These are phyloP conservation scores for Merluccius polli DNA, from an alignment of 2,797 vertebrate species.

Conservation along the genomic window DNA sequence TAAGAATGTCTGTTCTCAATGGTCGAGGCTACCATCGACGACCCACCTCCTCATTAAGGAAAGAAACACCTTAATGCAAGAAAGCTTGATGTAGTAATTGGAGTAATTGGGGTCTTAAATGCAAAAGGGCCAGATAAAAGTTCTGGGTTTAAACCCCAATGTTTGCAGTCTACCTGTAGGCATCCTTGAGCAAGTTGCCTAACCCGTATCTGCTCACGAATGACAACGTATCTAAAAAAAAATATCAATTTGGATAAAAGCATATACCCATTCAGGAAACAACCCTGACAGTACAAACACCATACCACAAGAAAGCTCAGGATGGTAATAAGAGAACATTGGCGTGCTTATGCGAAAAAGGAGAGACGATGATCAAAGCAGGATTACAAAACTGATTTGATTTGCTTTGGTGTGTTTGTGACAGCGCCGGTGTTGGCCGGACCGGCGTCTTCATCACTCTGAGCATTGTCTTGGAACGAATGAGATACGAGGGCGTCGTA, in stretches of 20 bases:
- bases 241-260: too few species aligned
- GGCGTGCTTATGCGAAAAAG: too few species aligned
- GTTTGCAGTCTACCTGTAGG: not conserved
- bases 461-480: conserved; percentile 97
- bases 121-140: not conserved
- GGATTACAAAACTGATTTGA: too few species aligned
- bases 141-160: not conserved
- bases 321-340: too few species aligned
- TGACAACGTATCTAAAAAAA: too few species aligned
- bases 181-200: not conserved
- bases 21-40: not conserved
- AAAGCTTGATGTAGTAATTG: too few species aligned
- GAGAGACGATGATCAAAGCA: too few species aligned
- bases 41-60: not conserved
- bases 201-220: not conserved
- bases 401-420: conserved; percentile 7
- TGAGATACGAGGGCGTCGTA: conserved; percentile 99
- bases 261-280: too few species aligned
- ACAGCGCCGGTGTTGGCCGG: conserved; percentile 94
- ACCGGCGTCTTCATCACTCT: conserved; percentile 99
- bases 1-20: conserved; percentile 59
- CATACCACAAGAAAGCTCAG: too few species aligned
- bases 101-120: not conserved
- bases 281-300: too few species aligned
- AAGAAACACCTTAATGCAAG: too few species aligned